Conservation (phyloP, 2,113 vertebrate genomes). For the Prunella fulvescens region DNA sequence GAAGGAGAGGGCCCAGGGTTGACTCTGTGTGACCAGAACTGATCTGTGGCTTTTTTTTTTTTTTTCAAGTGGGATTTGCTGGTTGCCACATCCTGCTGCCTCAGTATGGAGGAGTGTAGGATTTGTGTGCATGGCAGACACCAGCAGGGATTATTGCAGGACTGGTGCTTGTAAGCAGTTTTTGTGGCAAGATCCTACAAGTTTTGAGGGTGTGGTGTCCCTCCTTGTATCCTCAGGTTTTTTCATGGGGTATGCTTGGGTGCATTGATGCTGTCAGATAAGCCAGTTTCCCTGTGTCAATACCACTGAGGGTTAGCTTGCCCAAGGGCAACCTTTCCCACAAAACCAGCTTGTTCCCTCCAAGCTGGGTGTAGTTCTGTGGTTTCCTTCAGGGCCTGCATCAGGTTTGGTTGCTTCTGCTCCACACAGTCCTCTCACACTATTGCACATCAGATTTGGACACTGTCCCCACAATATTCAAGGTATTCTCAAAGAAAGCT, state of each 20-base stretch:
- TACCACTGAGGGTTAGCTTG: neutral
- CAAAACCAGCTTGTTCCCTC: neutral
- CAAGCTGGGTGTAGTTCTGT: neutral
- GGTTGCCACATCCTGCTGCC: neutral
- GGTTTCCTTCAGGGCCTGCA: neutral
- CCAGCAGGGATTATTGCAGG: neutral
- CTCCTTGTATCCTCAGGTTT: neutral
- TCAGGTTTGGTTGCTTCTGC: neutral
- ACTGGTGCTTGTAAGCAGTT: neutral
- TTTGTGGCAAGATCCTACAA: neutral
- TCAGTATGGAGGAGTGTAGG: neutral
- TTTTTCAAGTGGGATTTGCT: neutral
- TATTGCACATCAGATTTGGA: neutral
- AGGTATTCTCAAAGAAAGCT: neutral
- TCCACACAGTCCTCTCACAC: neutral
- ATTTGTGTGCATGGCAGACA: neutral
- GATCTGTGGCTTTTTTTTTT: neutral
- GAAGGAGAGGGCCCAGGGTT: neutral
- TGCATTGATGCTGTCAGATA: neutral
- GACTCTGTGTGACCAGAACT: neutral
- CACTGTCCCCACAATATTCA: rapidly evolving
- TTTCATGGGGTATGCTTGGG: neutral
- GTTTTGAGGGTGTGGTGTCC: neutral
- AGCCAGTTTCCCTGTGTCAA: neutral
- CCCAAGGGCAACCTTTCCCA: neutral